Base-by-base conservation (phyloP, 2,888 invertebrate species). In the Liodrosophila aerea region DNA sequence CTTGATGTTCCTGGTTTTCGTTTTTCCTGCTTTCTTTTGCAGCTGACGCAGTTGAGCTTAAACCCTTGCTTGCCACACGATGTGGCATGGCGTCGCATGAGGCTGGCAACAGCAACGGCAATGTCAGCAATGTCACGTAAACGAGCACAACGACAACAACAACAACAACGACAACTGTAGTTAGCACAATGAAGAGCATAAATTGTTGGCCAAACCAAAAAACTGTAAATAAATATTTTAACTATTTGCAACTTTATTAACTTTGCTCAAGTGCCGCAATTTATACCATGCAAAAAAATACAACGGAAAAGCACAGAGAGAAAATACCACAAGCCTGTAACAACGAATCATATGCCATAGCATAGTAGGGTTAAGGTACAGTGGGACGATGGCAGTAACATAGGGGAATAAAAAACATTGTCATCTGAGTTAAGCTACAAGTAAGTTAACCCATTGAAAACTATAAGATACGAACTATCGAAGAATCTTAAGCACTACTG, bases 201-300 rank as follows among this genome's bases (percentile, higher is more conserved):
- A 60, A 72, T 72, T 85, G 83, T 78, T 72, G 62, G 62, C 62
- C 57, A 65, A 76, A 51, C 78, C 80, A 72, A 82, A 85, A 81
- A 78, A 75, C 60, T 72, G 85, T 70, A 73, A 76, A 80, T 85
- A 85, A 83, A 85, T 85, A 80, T 80, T 80, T 80, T 60, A 85
- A 84, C 86, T 80, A 80, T 85, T 80, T 83, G 85, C 71, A 85
- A 85, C 86, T 80, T 76, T 80, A 80, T 80, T 80, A 80, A 80
- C 80, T 80, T 84, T 80, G 74, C 84, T 70, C 77, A 85, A 85
- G 80, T 80, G 84, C 74, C 84, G 76, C 72, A 76, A 75, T 78
- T 85, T 85, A 85, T 78, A 80, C 73, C 85, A 83, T 72, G 45
- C 83, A 71, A 52, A 58, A 75, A 68, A 53, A 22, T n/a, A n/a